Percentiles rank a stretch among this genome's conserved stretches.
Conservation (phyloP, 1,140 invertebrate genomes). For the Ceratosolen solmsi region DNA sequence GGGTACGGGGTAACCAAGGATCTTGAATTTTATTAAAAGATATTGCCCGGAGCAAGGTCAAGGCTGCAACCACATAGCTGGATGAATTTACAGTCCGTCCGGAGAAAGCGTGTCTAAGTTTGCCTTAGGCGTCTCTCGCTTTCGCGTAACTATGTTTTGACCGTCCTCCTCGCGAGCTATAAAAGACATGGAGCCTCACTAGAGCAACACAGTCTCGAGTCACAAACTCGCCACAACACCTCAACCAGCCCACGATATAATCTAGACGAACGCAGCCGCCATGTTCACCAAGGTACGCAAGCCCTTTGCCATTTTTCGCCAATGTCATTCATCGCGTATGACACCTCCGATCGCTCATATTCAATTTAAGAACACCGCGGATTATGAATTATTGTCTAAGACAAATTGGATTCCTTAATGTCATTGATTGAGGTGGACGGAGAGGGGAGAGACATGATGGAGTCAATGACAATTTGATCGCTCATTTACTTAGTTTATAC, state of each 20-base stretch:
- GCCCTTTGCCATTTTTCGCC: background rate
- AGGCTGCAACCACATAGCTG: background rate
- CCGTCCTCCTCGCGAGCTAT: constrained; percentile 45
- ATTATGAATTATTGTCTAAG: too few species aligned
- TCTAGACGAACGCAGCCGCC: constrained; percentile 33
- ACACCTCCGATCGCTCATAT: too few species aligned
- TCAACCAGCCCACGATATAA: constrained; percentile 48
- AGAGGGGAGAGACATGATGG: too few species aligned
- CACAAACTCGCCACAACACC: constrained; percentile 6
- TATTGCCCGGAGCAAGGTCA: constrained; percentile 5
- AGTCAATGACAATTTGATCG: too few species aligned
- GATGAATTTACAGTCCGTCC: background rate
- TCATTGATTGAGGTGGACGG: too few species aligned
- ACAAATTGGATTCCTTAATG: too few species aligned
- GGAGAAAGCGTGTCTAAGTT: constrained; percentile 5
- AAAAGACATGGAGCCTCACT: constrained; percentile 54
- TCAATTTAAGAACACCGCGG: too few species aligned
- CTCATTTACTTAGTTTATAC: too few species aligned
- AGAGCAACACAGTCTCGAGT: background rate
- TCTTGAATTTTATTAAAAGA: background rate
- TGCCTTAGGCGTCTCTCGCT: constrained; percentile 19
- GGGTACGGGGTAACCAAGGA: background rate
- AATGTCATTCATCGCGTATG: too few species aligned
- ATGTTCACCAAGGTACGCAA: constrained; percentile 56
- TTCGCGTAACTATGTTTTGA: background rate